Evolutionary conservation across 2,888 invertebrate genomes (phyloP), one percentile per base, ranked within the genome.

Genomic region (Mimas tiliae): DNA sequence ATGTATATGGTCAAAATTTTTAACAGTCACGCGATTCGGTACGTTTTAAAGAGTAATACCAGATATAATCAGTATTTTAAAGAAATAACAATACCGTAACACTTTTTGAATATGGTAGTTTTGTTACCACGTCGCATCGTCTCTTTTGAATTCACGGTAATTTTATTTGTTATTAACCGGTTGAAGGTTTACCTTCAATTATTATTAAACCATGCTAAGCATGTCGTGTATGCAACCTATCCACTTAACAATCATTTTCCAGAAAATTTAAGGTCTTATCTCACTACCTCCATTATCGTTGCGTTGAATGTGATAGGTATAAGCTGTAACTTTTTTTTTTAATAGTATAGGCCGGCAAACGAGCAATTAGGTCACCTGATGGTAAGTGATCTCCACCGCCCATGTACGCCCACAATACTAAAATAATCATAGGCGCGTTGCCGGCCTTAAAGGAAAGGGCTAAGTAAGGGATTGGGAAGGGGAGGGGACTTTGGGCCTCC

Each of bases 171-270:
- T 1, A 42, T 3, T 38, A 58, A 55, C 34, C 34, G 55, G 55
- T 55, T 38, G 6, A 9, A 38, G 38, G 55, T 38, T n/a, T n/a
- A n/a, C n/a, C n/a, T n/a, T n/a, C n/a, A n/a, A n/a, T n/a, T n/a
- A n/a, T n/a, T n/a, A n/a, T n/a, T n/a, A 55, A 38, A 55, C n/a
- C n/a, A 4, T 16, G 34, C 8, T 34, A 55, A 55, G 38, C 11
- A 55, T 34, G 42, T 19, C 42, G 19, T 42, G 38, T 58, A 11
- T 58, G 16, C 16, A 42, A 58, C 58, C 16, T 58, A 42, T 19
- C 16, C 6, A 21, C 19, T 58, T 38, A 19, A 9, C 34, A 16
- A 19, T 42, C 38, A 19, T 58, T 19, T 38, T 38, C 19, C 8
- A 19, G 11, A 19, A 38, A 38, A 3, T 38, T 38, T 34, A 55